Evolutionary conservation across 2,888 invertebrate genomes (phyloP), one percentile per base, ranked within the genome.

Genomic region (Brenthis daphne): DNA sequence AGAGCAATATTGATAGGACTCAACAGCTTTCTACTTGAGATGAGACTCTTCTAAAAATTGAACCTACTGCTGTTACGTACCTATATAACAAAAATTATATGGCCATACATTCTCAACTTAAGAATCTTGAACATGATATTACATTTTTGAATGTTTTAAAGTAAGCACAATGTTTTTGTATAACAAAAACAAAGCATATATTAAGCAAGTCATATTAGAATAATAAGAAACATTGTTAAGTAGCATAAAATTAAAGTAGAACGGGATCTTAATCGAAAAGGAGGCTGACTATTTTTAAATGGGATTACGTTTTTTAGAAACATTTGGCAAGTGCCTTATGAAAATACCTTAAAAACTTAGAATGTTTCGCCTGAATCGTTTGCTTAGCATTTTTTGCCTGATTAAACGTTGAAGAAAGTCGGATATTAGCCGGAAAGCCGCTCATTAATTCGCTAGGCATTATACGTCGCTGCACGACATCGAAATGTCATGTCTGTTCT

Each of bases 371-470:
- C 67, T 57, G 70, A 71, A 67, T 68, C 65, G 76, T 73, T 63
- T 57, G 75, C 64, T 66, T 57, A 63, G 57, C 63, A 67, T 60
- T 74, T 8, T 78, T 82, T 82, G 77, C 77, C 73, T 72, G 75
- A 76, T 80, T 79, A 77, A 79, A 70, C 76, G 77, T 43, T 68
- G 84, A 85, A 79, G 88, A 87, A 87, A 88, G 87, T 83, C 79
- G 85, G 87, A 88, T 87, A 82, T 75, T 77, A 74, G 63, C 75
- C 79, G 82, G 81, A 82, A 85, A 83, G 79, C 75, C 75, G 67
- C 64, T 48, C 16, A 48, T 58, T 65, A 73, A 72, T 65, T 73
- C 71, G 72, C 73, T 76, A 71, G 64, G 67, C 73, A 73, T 73
- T 60, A 60, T 50, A 50, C 60, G 60, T 33, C 33, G 50, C 50